Conservation (phyloP, 2,113 vertebrate genomes). For the Corydoras maculifer region DNA sequence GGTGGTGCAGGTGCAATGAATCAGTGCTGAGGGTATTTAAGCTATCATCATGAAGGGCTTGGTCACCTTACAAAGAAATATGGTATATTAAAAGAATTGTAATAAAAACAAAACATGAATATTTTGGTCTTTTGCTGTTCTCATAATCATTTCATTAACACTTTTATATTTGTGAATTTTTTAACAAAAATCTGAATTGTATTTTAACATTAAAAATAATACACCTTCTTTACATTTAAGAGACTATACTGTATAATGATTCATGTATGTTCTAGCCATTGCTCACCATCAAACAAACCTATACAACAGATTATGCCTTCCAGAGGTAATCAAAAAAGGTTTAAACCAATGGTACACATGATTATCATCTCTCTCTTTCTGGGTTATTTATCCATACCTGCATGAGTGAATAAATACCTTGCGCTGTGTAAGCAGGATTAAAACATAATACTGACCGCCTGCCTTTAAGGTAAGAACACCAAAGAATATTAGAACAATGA, state of each 20-base stretch:
- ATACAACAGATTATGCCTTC: slow-evolving; percentile 63
- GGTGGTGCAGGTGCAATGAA: background rate
- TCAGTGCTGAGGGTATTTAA: no score
- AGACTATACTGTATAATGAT: slow-evolving; percentile 42
- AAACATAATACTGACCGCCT: slow-evolving; percentile 21
- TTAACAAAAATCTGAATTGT: background rate
- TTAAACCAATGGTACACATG: slow-evolving; percentile 63
- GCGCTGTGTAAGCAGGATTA: slow-evolving; percentile 22
- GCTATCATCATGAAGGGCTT: no score
- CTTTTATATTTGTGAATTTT: no score
- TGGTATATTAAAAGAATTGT: no score
- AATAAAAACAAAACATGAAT: no score
- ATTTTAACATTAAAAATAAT: background rate
- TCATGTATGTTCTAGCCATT: slow-evolving; percentile 37
- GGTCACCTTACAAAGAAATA: no score
- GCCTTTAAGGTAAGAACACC: slow-evolving; percentile 6
- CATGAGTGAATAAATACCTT: slow-evolving; percentile 37
- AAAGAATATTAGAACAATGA: no score
- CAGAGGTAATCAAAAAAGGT: slow-evolving; percentile 66
- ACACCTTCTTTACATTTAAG: slow-evolving; percentile 46
- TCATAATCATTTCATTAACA: no score
- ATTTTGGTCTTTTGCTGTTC: no score
- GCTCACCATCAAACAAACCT: slow-evolving; percentile 58
- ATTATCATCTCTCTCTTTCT: slow-evolving; percentile 53
- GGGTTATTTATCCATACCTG: slow-evolving; percentile 52